These are phyloP conservation scores for Paedocypris sp. DNA, from an alignment of 2,113 vertebrate genomes.

Conservation along the genomic window DNA sequence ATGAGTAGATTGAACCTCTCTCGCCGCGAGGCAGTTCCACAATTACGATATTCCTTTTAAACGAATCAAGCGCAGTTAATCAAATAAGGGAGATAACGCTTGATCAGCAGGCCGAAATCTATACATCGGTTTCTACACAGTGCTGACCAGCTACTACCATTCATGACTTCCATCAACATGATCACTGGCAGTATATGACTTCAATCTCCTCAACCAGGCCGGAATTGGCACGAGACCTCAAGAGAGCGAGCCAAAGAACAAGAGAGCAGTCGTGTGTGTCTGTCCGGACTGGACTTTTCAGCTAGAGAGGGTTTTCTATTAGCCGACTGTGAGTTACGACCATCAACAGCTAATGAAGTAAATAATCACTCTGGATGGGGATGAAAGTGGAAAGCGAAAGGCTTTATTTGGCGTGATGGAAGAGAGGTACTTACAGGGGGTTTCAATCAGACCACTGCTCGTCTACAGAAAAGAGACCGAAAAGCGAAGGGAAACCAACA, in stretches of 20 bases:
- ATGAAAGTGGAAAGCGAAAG: background rate
- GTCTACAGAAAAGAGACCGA: background rate
- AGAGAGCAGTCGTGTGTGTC: constrained; percentile 11
- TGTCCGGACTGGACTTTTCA: background rate
- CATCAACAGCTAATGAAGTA: constrained; percentile 15
- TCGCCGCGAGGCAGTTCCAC: constrained; percentile 20
- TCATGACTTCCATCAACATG: constrained; percentile 15
- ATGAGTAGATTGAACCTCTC: too few relatives aligned
- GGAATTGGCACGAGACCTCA: background rate
- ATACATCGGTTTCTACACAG: constrained; percentile 40
- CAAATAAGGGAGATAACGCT: constrained; percentile 48
- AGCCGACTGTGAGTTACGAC: constrained; percentile 1
- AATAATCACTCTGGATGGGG: background rate
- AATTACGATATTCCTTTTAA: constrained; percentile 36
- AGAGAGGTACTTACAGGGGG: background rate
- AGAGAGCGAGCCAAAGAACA: constrained; percentile 12
- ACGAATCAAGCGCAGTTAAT: constrained; percentile 50
- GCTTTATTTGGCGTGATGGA: constrained; percentile 5
- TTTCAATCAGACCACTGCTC: background rate
- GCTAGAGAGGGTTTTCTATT: background rate
- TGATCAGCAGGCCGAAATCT: constrained; percentile 59
- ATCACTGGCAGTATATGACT: background rate
- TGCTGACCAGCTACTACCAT: constrained; percentile 14
- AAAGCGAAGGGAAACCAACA: background rate
- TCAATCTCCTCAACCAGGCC: background rate